Percentiles rank a stretch among this genome's conserved stretches.
Evolutionary conservation across 1,140 invertebrate species (phyloP).

Genomic region (Pseudomyrmex cubaensis): DNA sequence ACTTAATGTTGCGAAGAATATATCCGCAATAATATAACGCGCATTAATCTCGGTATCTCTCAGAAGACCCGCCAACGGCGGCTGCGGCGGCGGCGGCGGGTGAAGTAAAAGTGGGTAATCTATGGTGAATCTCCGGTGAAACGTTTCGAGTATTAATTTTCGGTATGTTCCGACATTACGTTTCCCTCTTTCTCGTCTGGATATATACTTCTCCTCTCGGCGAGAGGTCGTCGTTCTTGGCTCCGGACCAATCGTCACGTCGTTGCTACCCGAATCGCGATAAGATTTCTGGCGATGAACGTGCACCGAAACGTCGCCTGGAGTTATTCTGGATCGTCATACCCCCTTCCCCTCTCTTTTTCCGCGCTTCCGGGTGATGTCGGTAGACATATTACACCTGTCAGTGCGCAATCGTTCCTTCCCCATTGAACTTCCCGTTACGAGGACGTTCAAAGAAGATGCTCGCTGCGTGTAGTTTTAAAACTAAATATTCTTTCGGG

Average conservation of each 20-base stretch:
- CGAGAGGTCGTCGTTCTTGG: conserved; percentile 77
- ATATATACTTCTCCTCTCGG: conserved; percentile 63
- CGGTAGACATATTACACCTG: conserved; percentile 66
- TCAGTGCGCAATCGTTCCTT: conserved; percentile 57
- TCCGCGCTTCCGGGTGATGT: conserved; percentile 74
- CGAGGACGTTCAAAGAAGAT: background rate
- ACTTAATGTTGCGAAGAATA: too few relatives aligned
- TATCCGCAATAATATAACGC: background rate
- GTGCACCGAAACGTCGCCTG: conserved; percentile 74
- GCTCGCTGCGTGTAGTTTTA: background rate
- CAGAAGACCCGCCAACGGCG: too few relatives aligned
- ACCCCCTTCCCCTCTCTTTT: too few relatives aligned
- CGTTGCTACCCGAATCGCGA: conserved; percentile 77
- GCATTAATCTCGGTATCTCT: conserved; percentile 9
- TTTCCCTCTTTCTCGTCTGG: conserved; percentile 70
- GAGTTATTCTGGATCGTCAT: conserved; percentile 79
- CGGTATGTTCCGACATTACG: conserved; percentile 67
- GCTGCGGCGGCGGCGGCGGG: too few relatives aligned
- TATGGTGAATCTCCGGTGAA: conserved; percentile 40
- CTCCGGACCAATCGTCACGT: conserved; percentile 79
- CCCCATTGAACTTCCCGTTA: conserved; percentile 19
- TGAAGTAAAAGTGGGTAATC: conserved; percentile 39
- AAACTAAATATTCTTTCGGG: background rate
- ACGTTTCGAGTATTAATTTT: conserved; percentile 63
- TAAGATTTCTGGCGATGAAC: conserved; percentile 79